Evolutionary conservation across 2,888 invertebrate genomes (phyloP).

Genomic region (Stegana nigrithorax): DNA sequence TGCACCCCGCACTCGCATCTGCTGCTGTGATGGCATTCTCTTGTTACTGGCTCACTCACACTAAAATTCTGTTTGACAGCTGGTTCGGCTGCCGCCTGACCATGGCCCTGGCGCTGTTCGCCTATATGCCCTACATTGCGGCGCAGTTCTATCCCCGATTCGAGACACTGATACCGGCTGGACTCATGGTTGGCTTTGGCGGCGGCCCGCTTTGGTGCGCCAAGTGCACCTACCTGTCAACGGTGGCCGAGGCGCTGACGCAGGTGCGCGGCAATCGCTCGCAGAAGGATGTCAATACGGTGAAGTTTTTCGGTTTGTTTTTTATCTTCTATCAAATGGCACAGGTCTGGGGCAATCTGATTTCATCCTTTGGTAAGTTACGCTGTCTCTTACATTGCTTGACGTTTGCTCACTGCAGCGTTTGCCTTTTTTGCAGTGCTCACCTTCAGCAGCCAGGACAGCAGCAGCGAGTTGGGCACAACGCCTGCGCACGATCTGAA

Average conservation of each 20-base stretch:
- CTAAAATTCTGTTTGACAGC: conserved; percentile 72
- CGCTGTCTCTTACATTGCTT: no score
- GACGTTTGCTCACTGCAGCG: no score
- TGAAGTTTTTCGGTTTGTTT: conserved; percentile 93
- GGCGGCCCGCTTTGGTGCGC: conserved; percentile 96
- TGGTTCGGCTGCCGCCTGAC: conserved; percentile 93
- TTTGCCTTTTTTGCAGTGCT: no score
- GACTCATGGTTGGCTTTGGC: conserved; percentile 72
- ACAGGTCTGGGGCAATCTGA: conserved; percentile 94
- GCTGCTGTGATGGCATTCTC: neutral
- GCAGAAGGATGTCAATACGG: conserved; percentile 81
- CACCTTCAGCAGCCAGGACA: conserved; percentile 42
- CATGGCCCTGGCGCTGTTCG: conserved; percentile 83
- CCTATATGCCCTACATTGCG: conserved; percentile 92
- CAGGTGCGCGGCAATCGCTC: conserved; percentile 73
- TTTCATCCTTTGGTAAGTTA: conserved; percentile 81
- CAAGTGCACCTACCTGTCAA: conserved; percentile 92
- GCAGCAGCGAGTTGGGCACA: neutral
- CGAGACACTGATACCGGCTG: conserved; percentile 83
- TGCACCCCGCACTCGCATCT: conserved; percentile 1
- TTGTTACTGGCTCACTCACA: neutral
- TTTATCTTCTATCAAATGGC: conserved; percentile 97
- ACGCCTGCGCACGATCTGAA: conserved; percentile 30
- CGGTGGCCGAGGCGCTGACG: conserved; percentile 83
- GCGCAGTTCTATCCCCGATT: conserved; percentile 91